Conservation (phyloP, 1,140 invertebrate species). For the Bacillus rossius region DNA sequence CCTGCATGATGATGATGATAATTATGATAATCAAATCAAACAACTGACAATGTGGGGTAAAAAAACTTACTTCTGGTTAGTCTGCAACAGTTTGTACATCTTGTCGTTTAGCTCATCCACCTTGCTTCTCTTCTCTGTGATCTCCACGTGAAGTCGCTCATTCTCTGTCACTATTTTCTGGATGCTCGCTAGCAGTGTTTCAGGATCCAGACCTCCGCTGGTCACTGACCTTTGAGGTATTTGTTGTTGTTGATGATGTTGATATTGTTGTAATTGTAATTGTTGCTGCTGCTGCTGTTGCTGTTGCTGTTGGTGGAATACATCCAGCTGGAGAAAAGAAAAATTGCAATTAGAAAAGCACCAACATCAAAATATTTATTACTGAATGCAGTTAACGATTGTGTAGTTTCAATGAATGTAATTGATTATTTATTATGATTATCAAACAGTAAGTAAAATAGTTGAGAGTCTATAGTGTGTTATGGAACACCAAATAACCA, state of each 20-base stretch:
- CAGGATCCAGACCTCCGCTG: background rate
- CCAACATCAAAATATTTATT: too few relatives aligned
- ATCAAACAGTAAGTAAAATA: too few relatives aligned
- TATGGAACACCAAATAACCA: too few relatives aligned
- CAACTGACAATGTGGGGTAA: too few relatives aligned
- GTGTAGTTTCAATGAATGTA: too few relatives aligned
- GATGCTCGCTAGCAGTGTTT: slow-evolving; percentile 6
- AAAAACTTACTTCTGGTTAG: slow-evolving; percentile 9
- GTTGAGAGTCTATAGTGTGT: too few relatives aligned
- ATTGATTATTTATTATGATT: too few relatives aligned
- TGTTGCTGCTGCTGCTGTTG: background rate
- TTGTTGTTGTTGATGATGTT: background rate
- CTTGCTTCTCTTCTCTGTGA: slow-evolving; percentile 8
- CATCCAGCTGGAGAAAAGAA: background rate
- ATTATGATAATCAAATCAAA: too few relatives aligned
- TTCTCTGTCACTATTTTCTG: slow-evolving; percentile 12
- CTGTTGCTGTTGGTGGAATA: background rate
- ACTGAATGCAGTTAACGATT: too few relatives aligned
- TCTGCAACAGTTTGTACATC: slow-evolving; percentile 7
- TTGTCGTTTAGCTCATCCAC: slow-evolving; percentile 14
- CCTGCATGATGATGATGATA: too few relatives aligned
- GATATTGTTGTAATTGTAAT: background rate
- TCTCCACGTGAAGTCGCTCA: slow-evolving; percentile 5
- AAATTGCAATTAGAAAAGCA: too few relatives aligned
- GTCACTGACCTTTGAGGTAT: background rate